phyloP scores from a whole-genome alignment of 2,888 invertebrate species.

The Diplolepis rosae region DNA sequence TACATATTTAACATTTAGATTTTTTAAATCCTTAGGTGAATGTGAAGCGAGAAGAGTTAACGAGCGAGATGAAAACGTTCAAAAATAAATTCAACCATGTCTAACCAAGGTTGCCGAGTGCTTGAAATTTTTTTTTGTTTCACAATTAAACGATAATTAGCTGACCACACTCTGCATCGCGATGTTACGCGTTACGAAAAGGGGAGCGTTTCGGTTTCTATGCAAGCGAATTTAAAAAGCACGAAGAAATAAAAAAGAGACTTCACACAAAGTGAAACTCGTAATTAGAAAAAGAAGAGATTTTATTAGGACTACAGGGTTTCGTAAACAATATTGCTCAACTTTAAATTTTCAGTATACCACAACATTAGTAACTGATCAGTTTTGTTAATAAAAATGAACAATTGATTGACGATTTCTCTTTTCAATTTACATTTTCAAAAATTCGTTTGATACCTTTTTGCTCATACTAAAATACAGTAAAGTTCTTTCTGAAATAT shows the following conservation, averaged over 20 bases:
- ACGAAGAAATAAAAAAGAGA: background rate
- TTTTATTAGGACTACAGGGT: background rate
- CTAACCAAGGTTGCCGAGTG: slow-evolving; percentile 2
- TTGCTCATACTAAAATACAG: too few species aligned
- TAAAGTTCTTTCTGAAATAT: too few species aligned
- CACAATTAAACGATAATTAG: slow-evolving; percentile 66
- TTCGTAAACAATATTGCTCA: background rate
- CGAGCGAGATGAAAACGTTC: slow-evolving; percentile 1
- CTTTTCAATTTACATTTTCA: too few species aligned
- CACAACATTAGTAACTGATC: too few species aligned
- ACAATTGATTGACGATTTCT: background rate
- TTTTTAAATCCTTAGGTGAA: background rate
- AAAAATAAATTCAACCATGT: slow-evolving; percentile 2
- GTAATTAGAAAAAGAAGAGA: background rate
- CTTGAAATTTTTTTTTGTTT: slow-evolving; percentile 36
- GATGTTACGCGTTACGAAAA: slow-evolving; percentile 12
- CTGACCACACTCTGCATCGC: slow-evolving; percentile 34
- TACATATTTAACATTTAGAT: too few species aligned
- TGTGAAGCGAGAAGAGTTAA: background rate
- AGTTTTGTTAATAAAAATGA: too few species aligned
- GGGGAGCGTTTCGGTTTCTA: slow-evolving; percentile 39
- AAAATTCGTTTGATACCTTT: too few species aligned
- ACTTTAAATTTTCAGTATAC: too few species aligned
- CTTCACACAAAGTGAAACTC: background rate
- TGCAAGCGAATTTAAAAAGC: slow-evolving; percentile 47